These are phyloP conservation scores for Micrasema longulum DNA, from an alignment of 1,140 invertebrate genomes.

Conservation along the genomic window DNA sequence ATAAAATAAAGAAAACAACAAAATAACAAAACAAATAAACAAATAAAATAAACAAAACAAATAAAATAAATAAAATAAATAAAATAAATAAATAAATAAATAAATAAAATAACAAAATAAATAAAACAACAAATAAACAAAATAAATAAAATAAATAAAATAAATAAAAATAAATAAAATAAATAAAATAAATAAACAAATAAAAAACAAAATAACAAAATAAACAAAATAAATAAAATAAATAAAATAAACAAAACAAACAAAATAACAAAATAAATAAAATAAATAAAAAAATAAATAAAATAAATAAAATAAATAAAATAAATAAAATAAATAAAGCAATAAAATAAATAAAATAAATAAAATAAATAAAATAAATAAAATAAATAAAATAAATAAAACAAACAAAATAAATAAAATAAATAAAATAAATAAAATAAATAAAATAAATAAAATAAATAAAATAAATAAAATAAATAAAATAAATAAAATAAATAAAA, in stretches of 20 bases:
- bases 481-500: too few relatives aligned
- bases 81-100: background rate
- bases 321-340: conserved; percentile 1
- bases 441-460: too few relatives aligned
- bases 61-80: background rate
- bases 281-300: background rate
- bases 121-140: background rate
- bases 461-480: too few relatives aligned
- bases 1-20: background rate
- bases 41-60: conserved; percentile 3
- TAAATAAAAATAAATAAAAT: conserved; percentile 5
- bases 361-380: background rate
- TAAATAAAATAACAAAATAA: background rate
- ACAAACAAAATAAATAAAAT: too few relatives aligned
- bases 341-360: conserved; percentile 1
- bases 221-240: background rate
- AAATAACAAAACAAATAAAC: background rate
- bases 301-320: conserved; percentile 3
- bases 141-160: background rate
- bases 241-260: background rate
- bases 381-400: conserved; percentile 1
- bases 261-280: background rate
- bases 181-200: conserved; percentile 10
- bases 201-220: background rate
- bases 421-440: too few relatives aligned